Percentiles rank a stretch among this genome's conserved stretches.
Evolutionary conservation across 2,888 invertebrate species (phyloP).

Genomic region (Tenthredo mesomela): DNA sequence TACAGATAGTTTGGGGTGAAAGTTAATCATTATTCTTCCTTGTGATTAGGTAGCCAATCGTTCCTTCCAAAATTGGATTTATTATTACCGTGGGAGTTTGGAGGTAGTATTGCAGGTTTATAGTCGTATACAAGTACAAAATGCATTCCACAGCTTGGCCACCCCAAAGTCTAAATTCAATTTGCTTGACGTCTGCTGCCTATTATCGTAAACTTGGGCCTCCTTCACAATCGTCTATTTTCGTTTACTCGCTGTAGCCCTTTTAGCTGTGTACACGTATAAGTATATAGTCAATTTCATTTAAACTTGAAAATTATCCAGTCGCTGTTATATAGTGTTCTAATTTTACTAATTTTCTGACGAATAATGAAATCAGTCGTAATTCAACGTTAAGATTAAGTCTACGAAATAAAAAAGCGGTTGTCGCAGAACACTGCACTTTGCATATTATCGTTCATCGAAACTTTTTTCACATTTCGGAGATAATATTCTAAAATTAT

Average conservation of each 20-base stretch:
- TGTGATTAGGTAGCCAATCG: neutral
- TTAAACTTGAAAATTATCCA: conserved; percentile 8
- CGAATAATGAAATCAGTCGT: too few species aligned
- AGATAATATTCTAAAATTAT: neutral
- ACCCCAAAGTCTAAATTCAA: neutral
- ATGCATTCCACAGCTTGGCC: neutral
- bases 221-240: conserved; percentile 17
- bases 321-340: neutral
- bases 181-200: conserved; percentile 7
- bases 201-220: conserved; percentile 6
- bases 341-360: neutral
- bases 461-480: neutral
- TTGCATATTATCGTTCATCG: neutral
- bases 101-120: neutral
- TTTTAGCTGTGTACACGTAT: neutral
- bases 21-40: neutral
- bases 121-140: neutral
- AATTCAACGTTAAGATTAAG: neutral
- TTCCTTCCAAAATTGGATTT: neutral
- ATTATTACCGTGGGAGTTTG: neutral
- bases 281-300: neutral
- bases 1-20: neutral
- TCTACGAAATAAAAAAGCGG: neutral
- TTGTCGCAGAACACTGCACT: neutral
- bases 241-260: neutral